Base-by-base conservation (phyloP, 2,888 invertebrate species). In the Drosophila paramelanica region DNA sequence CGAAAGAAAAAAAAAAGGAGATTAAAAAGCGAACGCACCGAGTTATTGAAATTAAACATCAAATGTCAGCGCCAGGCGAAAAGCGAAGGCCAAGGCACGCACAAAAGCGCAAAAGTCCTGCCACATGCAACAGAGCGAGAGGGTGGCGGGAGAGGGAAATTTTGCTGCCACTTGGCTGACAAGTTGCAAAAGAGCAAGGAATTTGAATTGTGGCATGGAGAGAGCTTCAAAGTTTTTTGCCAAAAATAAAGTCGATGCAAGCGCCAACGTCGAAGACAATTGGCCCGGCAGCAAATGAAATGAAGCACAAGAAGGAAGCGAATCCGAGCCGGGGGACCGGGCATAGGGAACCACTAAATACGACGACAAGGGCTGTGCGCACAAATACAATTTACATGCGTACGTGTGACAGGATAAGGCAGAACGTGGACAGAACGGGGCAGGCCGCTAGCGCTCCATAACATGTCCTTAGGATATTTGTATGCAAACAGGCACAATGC, bases 1-100 rank as follows among this genome's bases (percentile, higher is more conserved):
- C 27, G 33, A 62, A 33, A 52, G 33, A 62, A 59, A 55, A 27
- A 17, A 25, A 39, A 23, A 39, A 50, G 31, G n/a, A 64, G 47
- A 49, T 81, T 75, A 82, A 81, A 89, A 79, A 77, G 58, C 62
- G 57, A 73, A 66, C 67, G 72, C 76, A 73, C 79, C 67, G 75
- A 87, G 90, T 84, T 88, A 89, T 89, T 89, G 89, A 87, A 89
- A 87, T 88, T 89, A 87, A 87, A 88, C 89, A 89, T 89, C 89
- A 88, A 81, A 77, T 87, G 90, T 87, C 86, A 87, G 65, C 68
- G 66, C 36, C 89, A 89, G 88, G 64, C 74, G 46, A 52, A 52
- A 51, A n/a, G 14, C 58, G 59, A 50, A 82, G 73, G 72, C 83
- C 71, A 64, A 57, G 70, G 57, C 74, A 82, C 82, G 82, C 88